A percentile compares a stretch with the other conserved stretches of the same genome.
phyloP scores from a whole-genome alignment of 1,140 invertebrate species.

The Zaprionus camerounensis region DNA sequence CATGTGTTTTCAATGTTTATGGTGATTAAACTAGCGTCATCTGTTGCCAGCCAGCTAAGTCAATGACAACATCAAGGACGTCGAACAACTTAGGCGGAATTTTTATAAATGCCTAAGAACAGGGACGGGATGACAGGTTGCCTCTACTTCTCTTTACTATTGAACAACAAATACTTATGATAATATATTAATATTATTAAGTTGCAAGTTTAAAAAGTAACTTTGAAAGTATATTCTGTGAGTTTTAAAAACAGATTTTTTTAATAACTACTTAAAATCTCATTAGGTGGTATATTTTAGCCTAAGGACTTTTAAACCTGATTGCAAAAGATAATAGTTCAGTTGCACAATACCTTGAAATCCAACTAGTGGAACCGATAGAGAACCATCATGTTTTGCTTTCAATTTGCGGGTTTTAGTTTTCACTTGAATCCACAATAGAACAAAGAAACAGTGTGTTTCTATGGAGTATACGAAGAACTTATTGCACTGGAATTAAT shows the following conservation, averaged over 20 bases:
- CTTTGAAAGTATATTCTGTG: background rate
- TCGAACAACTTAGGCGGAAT: background rate
- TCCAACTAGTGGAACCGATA: background rate
- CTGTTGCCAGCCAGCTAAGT: constrained; percentile 28
- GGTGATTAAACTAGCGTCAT: constrained; percentile 65
- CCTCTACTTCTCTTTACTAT: background rate
- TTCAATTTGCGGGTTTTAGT: background rate
- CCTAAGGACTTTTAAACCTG: no score
- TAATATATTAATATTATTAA: no score
- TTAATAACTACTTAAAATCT: no score
- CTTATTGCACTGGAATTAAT: constrained; percentile 47
- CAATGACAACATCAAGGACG: constrained; percentile 4
- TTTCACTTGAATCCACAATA: background rate
- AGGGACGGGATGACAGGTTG: background rate
- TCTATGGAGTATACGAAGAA: background rate
- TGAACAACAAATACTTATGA: background rate
- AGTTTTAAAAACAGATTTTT: no score
- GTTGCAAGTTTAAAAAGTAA: background rate
- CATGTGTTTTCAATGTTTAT: constrained; percentile 61
- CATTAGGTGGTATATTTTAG: no score
- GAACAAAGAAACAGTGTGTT: background rate
- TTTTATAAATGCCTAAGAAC: background rate
- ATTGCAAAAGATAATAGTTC: background rate
- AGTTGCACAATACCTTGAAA: background rate
- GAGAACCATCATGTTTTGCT: background rate